Evolutionary conservation across 2,888 invertebrate genomes (phyloP), one percentile per base, ranked within the genome.

Genomic region (Tenthredo livida): DNA sequence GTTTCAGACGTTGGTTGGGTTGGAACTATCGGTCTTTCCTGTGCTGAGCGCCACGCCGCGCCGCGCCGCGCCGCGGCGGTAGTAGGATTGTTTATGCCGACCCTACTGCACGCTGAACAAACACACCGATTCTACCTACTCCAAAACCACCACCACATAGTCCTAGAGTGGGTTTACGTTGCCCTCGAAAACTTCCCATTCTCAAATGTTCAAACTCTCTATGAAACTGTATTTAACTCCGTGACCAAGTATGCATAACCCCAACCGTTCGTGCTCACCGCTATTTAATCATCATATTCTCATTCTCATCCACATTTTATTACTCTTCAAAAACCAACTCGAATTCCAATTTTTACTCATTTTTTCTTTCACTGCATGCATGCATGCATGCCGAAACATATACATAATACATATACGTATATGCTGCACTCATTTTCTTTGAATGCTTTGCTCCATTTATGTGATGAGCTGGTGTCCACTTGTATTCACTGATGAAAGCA

Each of bases 81-180:
- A 70, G 33, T 33, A 78, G 78, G 78, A 78, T 78, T 78, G 78
- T 78, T 78, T 58, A 78, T 78, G 21, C 78, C 78, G 15, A 67
- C 67, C 67, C 67, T 67, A 21, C 61, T 61, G 21, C 73, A 25
- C 43, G 43, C 43, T 33, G 50, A 54, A 77, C 77, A 77, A 77
- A 54, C 77, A 77, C 77, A 33, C 17, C 21, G 50, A 29, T 47
- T 43, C 43, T 47, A 72, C 72, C 72, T 33, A 72, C 67, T 25
- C 33, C 1, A 6, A 29, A 29, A n/a, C 73, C 25, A 43, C 43
- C 73, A 21, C 73, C 43, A 15, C 40, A n/a, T 40, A 10, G 21
- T 67, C 33, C 12, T 65, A 65, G 67, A 67, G 73, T 47, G 40
- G 73, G 73, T 43, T 73, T 73, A 73, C 73, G 73, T 73, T 73